These are phyloP conservation scores for Eudasyphora cyanicolor DNA, from an alignment of 2,888 invertebrate species.

Conservation along the genomic window DNA sequence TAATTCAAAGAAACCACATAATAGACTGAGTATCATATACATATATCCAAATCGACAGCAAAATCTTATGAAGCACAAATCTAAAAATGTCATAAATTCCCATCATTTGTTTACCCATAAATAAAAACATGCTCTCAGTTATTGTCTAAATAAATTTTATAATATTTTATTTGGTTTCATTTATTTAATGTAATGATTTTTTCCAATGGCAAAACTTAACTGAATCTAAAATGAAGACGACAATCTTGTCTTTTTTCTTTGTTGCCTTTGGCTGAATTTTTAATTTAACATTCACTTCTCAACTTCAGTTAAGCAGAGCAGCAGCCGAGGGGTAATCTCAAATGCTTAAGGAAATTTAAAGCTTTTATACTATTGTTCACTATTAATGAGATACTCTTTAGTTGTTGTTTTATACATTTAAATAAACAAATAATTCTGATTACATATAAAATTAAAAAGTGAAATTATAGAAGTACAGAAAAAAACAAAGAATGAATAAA, in stretches of 20 bases:
- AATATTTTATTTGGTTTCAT: conserved; percentile 7
- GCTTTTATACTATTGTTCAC: background rate
- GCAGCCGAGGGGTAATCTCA: background rate
- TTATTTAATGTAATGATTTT: background rate
- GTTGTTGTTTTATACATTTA: background rate
- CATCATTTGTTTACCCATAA: too few relatives aligned
- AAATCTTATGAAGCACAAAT: too few relatives aligned
- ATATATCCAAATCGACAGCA: too few relatives aligned
- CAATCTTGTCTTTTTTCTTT: too few relatives aligned
- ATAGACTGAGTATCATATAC: too few relatives aligned
- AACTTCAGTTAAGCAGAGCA: background rate
- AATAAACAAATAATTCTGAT: background rate
- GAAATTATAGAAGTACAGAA: background rate
- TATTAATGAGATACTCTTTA: conserved; percentile 13
- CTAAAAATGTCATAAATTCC: too few relatives aligned
- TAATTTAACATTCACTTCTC: background rate
- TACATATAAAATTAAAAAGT: conserved; percentile 1
- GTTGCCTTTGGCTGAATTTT: too few relatives aligned
- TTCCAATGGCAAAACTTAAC: background rate
- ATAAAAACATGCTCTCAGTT: too few relatives aligned
- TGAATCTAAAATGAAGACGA: background rate
- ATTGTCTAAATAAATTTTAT: conserved; percentile 10
- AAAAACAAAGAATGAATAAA: conserved; percentile 15
- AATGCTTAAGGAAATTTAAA: conserved; percentile 16
- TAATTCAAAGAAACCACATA: too few relatives aligned